Evolutionary conservation across 2,888 invertebrate genomes (phyloP), one percentile per base, ranked within the genome.

Genomic region (Cremastobaeus sp.): DNA sequence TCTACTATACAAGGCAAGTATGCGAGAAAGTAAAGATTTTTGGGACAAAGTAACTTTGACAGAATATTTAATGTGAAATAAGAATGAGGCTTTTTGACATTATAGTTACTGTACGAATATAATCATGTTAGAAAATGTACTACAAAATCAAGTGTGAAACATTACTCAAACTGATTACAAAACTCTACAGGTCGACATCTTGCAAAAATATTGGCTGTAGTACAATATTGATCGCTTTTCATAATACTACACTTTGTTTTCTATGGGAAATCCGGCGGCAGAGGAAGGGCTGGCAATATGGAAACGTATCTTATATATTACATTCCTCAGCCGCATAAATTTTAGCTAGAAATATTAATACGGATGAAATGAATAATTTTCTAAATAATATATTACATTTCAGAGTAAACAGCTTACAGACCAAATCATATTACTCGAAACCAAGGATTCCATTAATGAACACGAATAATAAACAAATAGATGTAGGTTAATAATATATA

Each of bases 171-270:
- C 17, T 25, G 8, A 43, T 32, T 30, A 39, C 34, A 45, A 3
- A 52, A 43, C 28, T 25, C 28, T 30, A 59, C 12, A 25, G 34
- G 55, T 66, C 50, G 54, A 35, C 50, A 35, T 48, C 41, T 32
- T 43, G 28, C 37, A 68, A 47, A 68, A 68, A 50, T 59, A 68
- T 68, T 50, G 59, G 43, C 35, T 28, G 32, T 9, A n/a, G 32
- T 47, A 18, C 50, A 43, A 60, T 69, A 69, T 69, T 60, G 69
- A 69, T 69, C 69, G 69, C 39, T 54, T 54, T 69, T 6, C 34
- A 54, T 60, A 47, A n/a, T n/a, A n/a, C 47, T 25, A 54, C 8
- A 68, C 32, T 48, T 66, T 45, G 54, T 59, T 52, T 68, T 69
- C 32, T 11, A 60, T 69, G 54, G 60, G 47, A 60, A 69, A 69